Base-by-base conservation (phyloP, 2,113 vertebrate genomes). In the Sminthopsis crassicaudata region DNA sequence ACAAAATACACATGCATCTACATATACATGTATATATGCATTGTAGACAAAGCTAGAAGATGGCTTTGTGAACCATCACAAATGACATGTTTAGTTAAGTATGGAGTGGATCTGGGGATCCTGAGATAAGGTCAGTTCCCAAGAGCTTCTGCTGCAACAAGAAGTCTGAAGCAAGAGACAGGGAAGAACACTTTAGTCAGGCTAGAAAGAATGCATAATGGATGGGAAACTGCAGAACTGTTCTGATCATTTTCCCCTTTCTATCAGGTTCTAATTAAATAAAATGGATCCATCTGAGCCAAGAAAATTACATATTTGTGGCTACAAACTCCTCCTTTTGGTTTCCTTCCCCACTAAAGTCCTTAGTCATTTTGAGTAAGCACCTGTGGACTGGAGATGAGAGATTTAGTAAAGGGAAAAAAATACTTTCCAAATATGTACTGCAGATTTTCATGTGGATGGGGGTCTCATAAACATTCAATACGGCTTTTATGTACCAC, bases 401-500 rank as follows among this genome's bases (percentile, higher is more conserved):
- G 97, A 98, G 97, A 98, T 97, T 97, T 92, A 96, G 95, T 97
- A 97, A 95, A 97, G 97, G 95, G 97, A 97, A 97, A 96, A 96
- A 95, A n/a, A 96, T 94, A 92, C 95, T 97, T 98, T 98, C 97
- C 98, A 42, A 97, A 97, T 98, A 96, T 96, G 97, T 97, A 95
- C 97, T 95, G 95, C 95, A 93, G 7, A 0, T 98, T 98, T 98
- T 97, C 94, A 97, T 42, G 96, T 95, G 94, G 95, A 95, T 90
- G 96, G 53, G 95, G 95, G 95, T 97, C 95, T 96, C 90, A 93
- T 97, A 95, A 97, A 96, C 91, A 97, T 98, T 99, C 98, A 98
- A 97, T 98, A 94, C 95, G 55, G 96, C 98, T 98, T 98, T 98
- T 98, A 98, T 98, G 94, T 91, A 53, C 91, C 89, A 91, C 95